Evolutionary conservation across 64 coral and sea anemone genomes (phyloP).

Genomic region (Cladopsammia gracilis): DNA sequence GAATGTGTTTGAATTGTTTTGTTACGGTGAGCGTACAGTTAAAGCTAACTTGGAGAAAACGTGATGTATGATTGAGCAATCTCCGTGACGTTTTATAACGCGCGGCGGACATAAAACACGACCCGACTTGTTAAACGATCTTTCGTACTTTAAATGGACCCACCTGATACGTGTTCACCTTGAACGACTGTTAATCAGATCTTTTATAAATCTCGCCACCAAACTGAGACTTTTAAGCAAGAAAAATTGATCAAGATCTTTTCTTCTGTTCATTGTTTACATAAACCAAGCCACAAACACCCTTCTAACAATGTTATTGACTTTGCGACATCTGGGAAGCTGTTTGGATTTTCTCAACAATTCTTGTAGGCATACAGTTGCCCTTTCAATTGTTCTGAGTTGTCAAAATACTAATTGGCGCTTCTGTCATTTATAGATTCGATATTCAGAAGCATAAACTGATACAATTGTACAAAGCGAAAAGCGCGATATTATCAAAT

Average conservation of each 20-base stretch:
- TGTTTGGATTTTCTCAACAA: constrained; percentile 19
- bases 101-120: neutral
- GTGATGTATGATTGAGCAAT: constrained; percentile 5
- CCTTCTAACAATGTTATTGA: neutral
- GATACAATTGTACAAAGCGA: no score
- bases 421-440: neutral
- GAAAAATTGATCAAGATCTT: neutral
- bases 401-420: neutral
- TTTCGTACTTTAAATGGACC: no score
- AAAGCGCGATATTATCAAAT: neutral
- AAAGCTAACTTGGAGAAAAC: neutral
- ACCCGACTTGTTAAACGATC: neutral
- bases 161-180: no score
- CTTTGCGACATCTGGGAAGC: constrained; percentile 12
- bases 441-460: no score
- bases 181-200: neutral
- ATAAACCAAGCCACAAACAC: neutral
- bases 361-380: neutral
- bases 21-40: neutral
- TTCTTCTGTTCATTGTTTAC: neutral
- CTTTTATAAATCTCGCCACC: neutral
- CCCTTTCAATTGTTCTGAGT: neutral
- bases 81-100: neutral
- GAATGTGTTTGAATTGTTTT: neutral
- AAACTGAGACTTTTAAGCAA: neutral